Conservation (phyloP, 2,888 invertebrate species). For the Tillus elongatus region DNA sequence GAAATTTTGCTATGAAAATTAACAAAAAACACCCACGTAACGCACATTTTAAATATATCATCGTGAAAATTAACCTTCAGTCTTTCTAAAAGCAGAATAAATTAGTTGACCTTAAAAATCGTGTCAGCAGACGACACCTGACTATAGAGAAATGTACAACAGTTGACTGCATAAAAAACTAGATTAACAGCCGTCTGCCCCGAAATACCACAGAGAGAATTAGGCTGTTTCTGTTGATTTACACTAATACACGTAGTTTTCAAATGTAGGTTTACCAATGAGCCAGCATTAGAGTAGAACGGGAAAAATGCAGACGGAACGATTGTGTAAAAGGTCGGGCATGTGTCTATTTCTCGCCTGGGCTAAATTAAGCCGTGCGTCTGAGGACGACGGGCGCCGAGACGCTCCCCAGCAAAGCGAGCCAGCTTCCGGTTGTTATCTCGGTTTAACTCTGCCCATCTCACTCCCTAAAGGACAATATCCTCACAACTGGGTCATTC, state of each 20-base stretch:
- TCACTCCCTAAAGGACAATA: background rate
- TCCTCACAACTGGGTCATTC: slow-evolving; percentile 2
- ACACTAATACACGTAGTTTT: background rate
- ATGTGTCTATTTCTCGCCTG: slow-evolving; percentile 33
- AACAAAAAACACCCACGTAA: too few species aligned
- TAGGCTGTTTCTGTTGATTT: slow-evolving; percentile 1
- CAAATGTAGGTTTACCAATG: slow-evolving; percentile 3
- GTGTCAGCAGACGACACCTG: too few species aligned
- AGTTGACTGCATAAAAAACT: too few species aligned
- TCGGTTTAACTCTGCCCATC: slow-evolving; percentile 13
- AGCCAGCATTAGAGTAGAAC: background rate
- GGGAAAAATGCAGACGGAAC: slow-evolving; percentile 33
- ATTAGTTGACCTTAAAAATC: too few species aligned
- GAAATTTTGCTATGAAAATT: too few species aligned
- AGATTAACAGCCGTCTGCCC: too few species aligned
- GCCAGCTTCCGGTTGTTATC: slow-evolving; percentile 29
- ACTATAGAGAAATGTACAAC: too few species aligned
- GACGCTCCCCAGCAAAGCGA: slow-evolving; percentile 30
- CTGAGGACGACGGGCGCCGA: slow-evolving; percentile 23
- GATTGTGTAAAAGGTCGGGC: slow-evolving; percentile 32
- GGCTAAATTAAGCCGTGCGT: slow-evolving; percentile 25
- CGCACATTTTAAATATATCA: too few species aligned
- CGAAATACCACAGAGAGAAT: too few species aligned
- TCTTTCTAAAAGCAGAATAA: too few species aligned
- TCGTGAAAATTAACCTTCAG: too few species aligned